phyloP scores from a whole-genome alignment of 2,888 invertebrate species.

The Lapara coniferarum region DNA sequence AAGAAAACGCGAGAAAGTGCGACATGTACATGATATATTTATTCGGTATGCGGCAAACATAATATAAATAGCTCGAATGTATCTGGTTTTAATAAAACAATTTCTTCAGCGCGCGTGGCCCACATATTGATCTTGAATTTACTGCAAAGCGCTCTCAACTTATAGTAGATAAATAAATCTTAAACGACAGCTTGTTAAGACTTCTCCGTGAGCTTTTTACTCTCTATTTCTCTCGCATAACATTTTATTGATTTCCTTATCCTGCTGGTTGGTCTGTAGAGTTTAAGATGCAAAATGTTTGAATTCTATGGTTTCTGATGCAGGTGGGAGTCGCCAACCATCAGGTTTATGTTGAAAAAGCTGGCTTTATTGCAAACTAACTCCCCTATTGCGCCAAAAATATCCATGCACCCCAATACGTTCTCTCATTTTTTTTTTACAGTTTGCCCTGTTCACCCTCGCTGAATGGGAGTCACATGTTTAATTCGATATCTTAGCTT shows the following conservation, averaged over 20 bases:
- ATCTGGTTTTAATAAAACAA: conserved; percentile 9
- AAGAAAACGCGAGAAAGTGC: no score
- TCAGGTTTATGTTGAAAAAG: background rate
- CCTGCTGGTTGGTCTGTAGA: background rate
- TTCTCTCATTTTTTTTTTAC: conserved; percentile 4
- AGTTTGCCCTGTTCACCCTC: background rate
- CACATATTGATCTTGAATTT: conserved; percentile 11
- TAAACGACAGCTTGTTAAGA: conserved; percentile 23
- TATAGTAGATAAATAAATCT: conserved; percentile 17
- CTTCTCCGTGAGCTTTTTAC: conserved; percentile 18
- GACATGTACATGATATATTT: no score
- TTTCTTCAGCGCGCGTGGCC: conserved; percentile 1
- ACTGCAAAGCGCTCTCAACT: conserved; percentile 20
- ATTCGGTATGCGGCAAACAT: no score
- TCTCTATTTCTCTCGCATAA: conserved; percentile 11
- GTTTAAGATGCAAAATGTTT: background rate
- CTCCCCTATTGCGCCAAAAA: background rate
- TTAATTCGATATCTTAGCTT: background rate
- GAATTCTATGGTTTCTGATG: background rate
- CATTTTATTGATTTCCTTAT: conserved; percentile 24
- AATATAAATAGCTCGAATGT: background rate
- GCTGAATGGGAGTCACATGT: background rate
- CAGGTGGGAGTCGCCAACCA: background rate
- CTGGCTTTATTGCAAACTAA: background rate
- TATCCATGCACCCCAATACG: conserved; percentile 4